Conservation (phyloP, 2,113 vertebrate species). For the Eretmochelys imbricata region DNA sequence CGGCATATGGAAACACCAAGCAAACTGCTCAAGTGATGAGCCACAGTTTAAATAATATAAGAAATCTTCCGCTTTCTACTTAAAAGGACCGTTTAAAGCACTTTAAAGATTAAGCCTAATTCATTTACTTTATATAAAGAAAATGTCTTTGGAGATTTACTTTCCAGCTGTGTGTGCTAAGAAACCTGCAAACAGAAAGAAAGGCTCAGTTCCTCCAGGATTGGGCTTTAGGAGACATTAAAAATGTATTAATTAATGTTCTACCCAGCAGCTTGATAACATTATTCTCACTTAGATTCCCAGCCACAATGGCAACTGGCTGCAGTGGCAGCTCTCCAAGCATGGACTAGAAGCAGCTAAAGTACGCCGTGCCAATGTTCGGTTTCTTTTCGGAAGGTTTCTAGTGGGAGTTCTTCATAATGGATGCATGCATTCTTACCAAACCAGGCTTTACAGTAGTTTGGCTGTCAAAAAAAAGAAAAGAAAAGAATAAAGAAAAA, state of each 20-base stretch:
- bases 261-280: neutral
- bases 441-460: neutral
- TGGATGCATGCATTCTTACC: constrained; percentile 20
- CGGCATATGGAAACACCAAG: neutral
- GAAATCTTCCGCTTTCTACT: neutral
- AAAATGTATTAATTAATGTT: constrained; percentile 2
- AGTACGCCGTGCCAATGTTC: neutral
- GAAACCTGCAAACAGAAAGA: neutral
- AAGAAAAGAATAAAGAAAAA: neutral
- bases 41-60: neutral
- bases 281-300: constrained; percentile 32
- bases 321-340: constrained; percentile 32
- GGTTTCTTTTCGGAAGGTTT: neutral
- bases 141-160: neutral
- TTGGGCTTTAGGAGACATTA: neutral
- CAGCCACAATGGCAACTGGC: neutral
- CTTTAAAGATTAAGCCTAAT: neutral
- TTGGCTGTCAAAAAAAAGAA: neutral
- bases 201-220: neutral
- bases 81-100: neutral
- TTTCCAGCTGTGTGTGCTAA: neutral
- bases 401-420: constrained; percentile 26
- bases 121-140: neutral
- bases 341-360: neutral
- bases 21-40: neutral